phyloP scores from a whole-genome alignment of 2,797 vertebrate species.

The Girardinus metallicus region DNA sequence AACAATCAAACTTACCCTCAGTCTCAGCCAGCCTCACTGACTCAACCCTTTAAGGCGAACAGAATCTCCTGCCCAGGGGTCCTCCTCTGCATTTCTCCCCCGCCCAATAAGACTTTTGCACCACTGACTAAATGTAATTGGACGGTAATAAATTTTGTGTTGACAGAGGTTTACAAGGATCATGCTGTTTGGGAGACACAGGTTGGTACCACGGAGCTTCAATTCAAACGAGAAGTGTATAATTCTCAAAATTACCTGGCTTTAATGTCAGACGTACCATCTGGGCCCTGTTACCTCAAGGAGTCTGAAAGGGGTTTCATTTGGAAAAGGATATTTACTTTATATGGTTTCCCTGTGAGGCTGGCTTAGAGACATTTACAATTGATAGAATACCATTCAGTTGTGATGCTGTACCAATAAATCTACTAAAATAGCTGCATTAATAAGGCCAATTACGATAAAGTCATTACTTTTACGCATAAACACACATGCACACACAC shows the following conservation, averaged over 20 bases:
- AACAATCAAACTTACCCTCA: slow-evolving; percentile 2
- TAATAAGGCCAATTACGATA: slow-evolving; percentile 10
- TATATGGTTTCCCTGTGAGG: slow-evolving; percentile 47
- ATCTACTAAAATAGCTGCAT: slow-evolving; percentile 26
- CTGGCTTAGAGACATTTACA: slow-evolving; percentile 20
- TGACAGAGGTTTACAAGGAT: slow-evolving; percentile 57
- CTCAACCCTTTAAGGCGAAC: slow-evolving; percentile 48
- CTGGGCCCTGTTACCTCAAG: slow-evolving; percentile 71
- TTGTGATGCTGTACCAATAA: slow-evolving; percentile 19
- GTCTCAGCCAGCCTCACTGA: slow-evolving; percentile 33
- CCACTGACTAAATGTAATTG: slow-evolving; percentile 53
- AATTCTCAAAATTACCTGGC: slow-evolving; percentile 66
- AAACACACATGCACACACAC: slow-evolving; percentile 10
- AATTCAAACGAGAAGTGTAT: slow-evolving; percentile 50
- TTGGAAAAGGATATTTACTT: slow-evolving; percentile 52
- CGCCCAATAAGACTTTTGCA: slow-evolving; percentile 16
- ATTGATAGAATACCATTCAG: slow-evolving; percentile 38
- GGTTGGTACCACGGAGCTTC: slow-evolving; percentile 36
- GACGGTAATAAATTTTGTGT: slow-evolving; percentile 63
- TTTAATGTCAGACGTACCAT: slow-evolving; percentile 75
- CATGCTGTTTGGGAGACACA: slow-evolving; percentile 40
- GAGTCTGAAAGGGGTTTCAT: slow-evolving; percentile 57
- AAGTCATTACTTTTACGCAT: not conserved
- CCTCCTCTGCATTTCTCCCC: slow-evolving; percentile 20
- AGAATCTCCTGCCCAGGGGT: slow-evolving; percentile 28